phyloP scores from a whole-genome alignment of 2,888 invertebrate genomes.

The Eilema griseolum region DNA sequence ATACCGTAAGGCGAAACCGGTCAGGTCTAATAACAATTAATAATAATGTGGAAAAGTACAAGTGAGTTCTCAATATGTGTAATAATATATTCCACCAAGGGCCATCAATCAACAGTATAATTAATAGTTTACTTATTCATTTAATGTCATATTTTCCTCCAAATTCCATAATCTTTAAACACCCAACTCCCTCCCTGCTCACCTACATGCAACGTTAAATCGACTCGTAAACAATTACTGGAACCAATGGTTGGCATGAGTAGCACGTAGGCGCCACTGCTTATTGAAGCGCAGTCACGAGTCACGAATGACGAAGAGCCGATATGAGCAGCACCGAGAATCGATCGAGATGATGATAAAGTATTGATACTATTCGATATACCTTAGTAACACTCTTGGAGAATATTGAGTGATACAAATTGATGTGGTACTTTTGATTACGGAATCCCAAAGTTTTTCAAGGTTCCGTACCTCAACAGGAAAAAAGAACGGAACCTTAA shows the following conservation, averaged over 20 bases:
- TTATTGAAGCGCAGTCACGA: conserved; percentile 51
- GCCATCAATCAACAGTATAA: too few relatives aligned
- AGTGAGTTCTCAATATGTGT: too few relatives aligned
- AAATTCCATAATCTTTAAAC: not conserved
- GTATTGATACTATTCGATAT: conserved; percentile 16
- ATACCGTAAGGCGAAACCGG: too few relatives aligned
- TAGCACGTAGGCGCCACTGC: conserved; percentile 30
- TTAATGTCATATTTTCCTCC: not conserved
- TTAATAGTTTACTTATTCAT: too few relatives aligned
- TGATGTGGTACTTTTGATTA: conserved; percentile 1
- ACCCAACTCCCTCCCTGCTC: conserved; percentile 31
- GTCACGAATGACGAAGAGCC: conserved; percentile 22
- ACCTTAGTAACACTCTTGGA: conserved; percentile 9
- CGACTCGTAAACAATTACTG: conserved; percentile 35
- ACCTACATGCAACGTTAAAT: conserved; percentile 29
- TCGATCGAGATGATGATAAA: conserved; percentile 23
- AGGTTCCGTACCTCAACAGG: too few relatives aligned
- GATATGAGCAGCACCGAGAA: conserved; percentile 29
- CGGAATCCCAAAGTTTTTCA: not conserved
- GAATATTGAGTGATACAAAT: conserved; percentile 24
- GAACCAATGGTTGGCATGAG: conserved; percentile 37
- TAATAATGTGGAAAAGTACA: too few relatives aligned
- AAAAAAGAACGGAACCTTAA: too few relatives aligned
- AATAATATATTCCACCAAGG: too few relatives aligned
- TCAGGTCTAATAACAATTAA: too few relatives aligned